Base-by-base conservation (phyloP, 2,888 invertebrate species). In the Cerastis leucographa region DNA sequence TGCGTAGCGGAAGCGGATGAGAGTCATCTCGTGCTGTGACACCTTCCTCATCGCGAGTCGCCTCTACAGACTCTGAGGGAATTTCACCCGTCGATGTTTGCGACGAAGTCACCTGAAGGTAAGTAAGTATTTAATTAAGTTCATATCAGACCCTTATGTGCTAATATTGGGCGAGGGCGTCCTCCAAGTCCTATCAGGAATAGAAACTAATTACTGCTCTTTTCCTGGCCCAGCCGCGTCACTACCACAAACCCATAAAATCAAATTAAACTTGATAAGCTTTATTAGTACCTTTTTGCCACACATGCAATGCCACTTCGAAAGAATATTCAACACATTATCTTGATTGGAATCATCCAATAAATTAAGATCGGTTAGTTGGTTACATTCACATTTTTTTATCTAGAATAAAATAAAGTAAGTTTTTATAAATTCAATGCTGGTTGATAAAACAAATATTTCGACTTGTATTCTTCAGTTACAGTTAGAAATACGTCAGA, bases 381-480 rank as follows among this genome's bases (percentile, higher is more conserved):
- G 94, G 88, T 95, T 95, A 80, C 96, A 96, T 91, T 95, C 96
- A 85, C 96, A 96, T 91, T 95, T 96, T 86, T 92, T 94, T 67
- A 96, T 93, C 96, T 96, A 88, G 70, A 93, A 92, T 74, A 80
- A 78, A 22, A 14, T n/a, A 14, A 22, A 22, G 7, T n/a, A n/a
- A 40, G 14, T 64, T 7, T 64, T 64, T 42, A 42, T 42, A 64
- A n/a, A 40, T 25, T 4, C 9, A 35, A 35, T 9, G 29, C 29
- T 11, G 29, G 19, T 29, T 19, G 29, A 29, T 9, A 14, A 62
- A 64, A 64, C 12, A 62, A 35, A 61, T 19, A 35, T 19, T 0
- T 17, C 29, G 14, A 35, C 59, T 29, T 29, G n/a, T n/a, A n/a
- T n/a, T n/a, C n/a, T n/a, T n/a, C n/a, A n/a, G n/a, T n/a, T n/a